Evolutionary conservation across 2,113 vertebrate genomes (phyloP), one percentile per base, ranked within the genome.

Genomic region (Jaculus jaculus): DNA sequence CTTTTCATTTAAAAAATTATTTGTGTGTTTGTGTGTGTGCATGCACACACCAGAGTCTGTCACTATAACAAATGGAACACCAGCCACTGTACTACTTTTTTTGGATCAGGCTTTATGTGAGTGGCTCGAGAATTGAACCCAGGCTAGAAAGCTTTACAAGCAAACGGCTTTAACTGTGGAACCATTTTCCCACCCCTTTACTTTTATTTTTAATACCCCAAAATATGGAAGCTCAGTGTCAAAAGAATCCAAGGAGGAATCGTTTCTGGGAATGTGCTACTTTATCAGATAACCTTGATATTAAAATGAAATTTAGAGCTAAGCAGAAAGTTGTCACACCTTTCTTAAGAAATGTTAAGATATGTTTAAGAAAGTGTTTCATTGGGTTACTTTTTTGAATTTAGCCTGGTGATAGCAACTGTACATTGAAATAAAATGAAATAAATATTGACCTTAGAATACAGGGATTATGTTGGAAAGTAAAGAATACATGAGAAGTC

Each of bases 281-380:
- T 66, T 78, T 92, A 75, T 92, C 51, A 71, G 83, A 91, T 82
- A 85, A 54, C 39, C 21, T 15, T 60, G 28, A 65, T 78, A 69
- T 5, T 92, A 39, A 90, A 94, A 58, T 84, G 84, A 66, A 94
- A 74, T 3, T 84, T 84, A 93, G 15, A 32, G 9, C 32, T 85
- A n/a, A 84, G 18, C 51, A 68, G 15, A 88, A 89, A 82, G 47
- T 93, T 77, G 18, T 81, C 66, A 93, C 73, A 94, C 18, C 42
- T 92, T 92, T 89, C 72, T 71, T 84, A 54, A 37, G 7, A 15
- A 30, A 71, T 89, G 6, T 82, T 84, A 11, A 90, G 32, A 30
- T 92, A 79, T 18, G 42, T 90, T 91, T 92, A 90, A 91, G 69
- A 87, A n/a, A 47, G 72, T 80, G 12, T 82, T 90, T 96, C 88